Conservation (phyloP, 2,797 vertebrate genomes). For the Morus bassanus region DNA sequence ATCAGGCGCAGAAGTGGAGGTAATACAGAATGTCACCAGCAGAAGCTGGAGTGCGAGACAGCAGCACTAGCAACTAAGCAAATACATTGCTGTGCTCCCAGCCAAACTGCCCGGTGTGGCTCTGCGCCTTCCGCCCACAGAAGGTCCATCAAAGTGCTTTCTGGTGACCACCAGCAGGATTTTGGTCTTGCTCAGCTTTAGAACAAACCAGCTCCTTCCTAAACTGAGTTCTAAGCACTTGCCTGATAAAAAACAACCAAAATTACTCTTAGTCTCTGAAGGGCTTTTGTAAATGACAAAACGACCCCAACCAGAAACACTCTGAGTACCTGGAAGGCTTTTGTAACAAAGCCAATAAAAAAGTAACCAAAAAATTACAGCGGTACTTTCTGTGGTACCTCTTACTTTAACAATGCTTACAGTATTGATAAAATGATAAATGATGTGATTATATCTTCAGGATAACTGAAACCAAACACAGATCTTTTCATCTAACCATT, state of each 20-base stretch:
- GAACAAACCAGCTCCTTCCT: neutral
- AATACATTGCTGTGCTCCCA: neutral
- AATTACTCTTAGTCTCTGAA: neutral
- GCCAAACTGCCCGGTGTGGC: accelerated
- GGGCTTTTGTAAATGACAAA: neutral
- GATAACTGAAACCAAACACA: neutral
- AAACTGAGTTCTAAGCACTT: neutral
- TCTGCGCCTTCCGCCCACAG: neutral
- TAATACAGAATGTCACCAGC: neutral
- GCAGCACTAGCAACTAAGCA: neutral
- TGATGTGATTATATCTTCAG: neutral
- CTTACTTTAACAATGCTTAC: neutral
- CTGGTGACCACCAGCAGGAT: neutral
- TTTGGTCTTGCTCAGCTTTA: neutral
- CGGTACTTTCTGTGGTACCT: neutral
- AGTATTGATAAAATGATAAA: neutral
- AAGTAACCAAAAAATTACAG: neutral
- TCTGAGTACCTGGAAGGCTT: neutral
- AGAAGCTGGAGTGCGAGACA: neutral
- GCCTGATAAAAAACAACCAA: neutral
- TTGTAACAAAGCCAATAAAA: neutral
- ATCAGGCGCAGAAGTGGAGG: neutral
- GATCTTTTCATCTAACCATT: neutral
- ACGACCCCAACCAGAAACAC: neutral
- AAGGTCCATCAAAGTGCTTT: neutral